Evolutionary conservation across 1,140 invertebrate species (phyloP), one percentile per base, ranked within the genome.

Genomic region (Heliconius himera): DNA sequence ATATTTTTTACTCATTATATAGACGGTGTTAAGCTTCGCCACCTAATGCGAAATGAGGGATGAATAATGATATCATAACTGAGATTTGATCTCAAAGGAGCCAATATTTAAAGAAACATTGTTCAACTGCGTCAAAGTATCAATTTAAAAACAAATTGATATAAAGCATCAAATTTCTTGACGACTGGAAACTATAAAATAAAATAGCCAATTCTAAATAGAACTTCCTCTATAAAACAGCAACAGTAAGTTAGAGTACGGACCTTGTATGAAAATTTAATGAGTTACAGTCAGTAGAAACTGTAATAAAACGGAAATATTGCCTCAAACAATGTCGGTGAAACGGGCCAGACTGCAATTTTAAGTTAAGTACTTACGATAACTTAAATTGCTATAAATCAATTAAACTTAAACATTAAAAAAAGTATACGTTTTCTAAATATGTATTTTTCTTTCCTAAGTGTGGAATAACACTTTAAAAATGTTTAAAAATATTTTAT

Each of bases 271-370:
- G 82, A 80, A 83, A 83, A 87, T 85, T 88, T 88, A 85, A 90
- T 88, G 83, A 78, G 78, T 79, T 85, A 81, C 84, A 85, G 88
- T 84, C 84, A 85, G 85, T 82, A 84, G 81, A 81, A 89, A 81
- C 81, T 80, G 83, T 79, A 83, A 86, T 91, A 87, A 91, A 89
- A 90, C 81, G 75, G 82, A 82, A 84, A 72, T 72, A 87, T 83
- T 85, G 85, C 84, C 80, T 87, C 85, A 88, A 90, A 90, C 87
- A 90, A 89, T 90, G 87, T 89, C 3, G 22, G 70, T 85, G 89
- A 85, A 86, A 84, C 82, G 85, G 88, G 86, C 88, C 84, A 84
- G 85, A 88, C 83, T 88, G 89, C 86, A 90, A 90, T 66, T 66
- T 66, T 66, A 29, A 22, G 26, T 66, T 46, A 56, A 22, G 49